These are phyloP conservation scores for Drosophila emarginata DNA, from an alignment of 2,888 invertebrate genomes.

Conservation along the genomic window DNA sequence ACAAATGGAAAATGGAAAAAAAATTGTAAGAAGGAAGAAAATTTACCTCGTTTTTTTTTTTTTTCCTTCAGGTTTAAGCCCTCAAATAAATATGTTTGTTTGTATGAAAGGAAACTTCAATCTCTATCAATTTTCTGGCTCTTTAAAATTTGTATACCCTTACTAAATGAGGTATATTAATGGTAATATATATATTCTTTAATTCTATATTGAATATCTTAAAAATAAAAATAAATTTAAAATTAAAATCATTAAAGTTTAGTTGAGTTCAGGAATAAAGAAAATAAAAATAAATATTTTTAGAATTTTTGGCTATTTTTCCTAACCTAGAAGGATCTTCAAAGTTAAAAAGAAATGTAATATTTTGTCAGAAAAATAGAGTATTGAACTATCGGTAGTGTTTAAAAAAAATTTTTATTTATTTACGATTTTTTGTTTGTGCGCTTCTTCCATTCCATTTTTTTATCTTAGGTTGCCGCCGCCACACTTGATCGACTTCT, in stretches of 20 bases:
- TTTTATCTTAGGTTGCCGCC: conserved; percentile 29
- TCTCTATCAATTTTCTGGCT: conserved; percentile 3
- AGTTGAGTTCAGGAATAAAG: no score
- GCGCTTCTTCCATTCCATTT: not conserved
- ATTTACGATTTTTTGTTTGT: not conserved
- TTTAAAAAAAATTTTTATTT: not conserved
- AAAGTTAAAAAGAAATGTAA: no score
- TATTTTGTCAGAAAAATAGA: no score
- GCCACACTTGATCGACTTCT: conserved; percentile 72
- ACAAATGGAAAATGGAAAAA: conserved; percentile 15
- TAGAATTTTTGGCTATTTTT: no score
- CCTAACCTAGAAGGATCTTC: no score
- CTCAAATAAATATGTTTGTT: conserved; percentile 35
- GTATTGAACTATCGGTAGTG: not conserved
- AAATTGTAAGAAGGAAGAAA: not conserved
- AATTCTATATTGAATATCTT: no score
- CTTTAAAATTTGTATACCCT: not conserved
- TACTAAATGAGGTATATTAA: not conserved
- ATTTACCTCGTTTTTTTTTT: not conserved
- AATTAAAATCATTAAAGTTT: no score
- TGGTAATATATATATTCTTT: no score
- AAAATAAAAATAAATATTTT: no score
- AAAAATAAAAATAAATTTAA: no score
- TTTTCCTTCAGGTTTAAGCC: conserved; percentile 26
- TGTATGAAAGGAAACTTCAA: not conserved